These are phyloP conservation scores for Pseudocheirus occidentalis DNA, from an alignment of 2,797 vertebrate genomes.

Conservation along the genomic window DNA sequence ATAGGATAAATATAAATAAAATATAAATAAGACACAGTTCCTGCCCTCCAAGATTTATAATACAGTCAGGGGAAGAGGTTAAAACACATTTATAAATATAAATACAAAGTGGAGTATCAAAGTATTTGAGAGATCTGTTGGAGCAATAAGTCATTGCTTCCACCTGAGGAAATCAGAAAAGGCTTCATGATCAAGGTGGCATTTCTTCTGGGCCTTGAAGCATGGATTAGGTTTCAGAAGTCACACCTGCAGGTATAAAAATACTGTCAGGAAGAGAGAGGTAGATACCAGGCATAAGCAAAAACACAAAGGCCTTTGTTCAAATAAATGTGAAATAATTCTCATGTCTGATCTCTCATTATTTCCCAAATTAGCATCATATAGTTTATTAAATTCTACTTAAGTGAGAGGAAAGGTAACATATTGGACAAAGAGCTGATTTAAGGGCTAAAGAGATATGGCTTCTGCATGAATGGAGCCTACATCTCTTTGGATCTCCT, in stretches of 20 bases:
- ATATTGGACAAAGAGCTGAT: background rate
- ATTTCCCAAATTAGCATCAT: background rate
- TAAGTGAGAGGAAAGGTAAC: background rate
- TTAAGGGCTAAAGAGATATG: background rate
- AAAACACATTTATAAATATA: background rate
- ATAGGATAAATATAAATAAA: background rate
- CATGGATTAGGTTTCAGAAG: background rate
- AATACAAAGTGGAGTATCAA: background rate
- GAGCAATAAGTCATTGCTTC: background rate
- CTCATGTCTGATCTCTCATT: background rate
- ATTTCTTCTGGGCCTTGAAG: background rate
- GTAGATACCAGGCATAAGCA: background rate
- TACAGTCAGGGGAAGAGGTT: background rate
- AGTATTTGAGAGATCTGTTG: background rate
- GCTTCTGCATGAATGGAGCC: too few relatives aligned
- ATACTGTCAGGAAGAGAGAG: background rate
- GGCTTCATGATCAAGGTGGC: background rate
- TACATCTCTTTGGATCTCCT: too few relatives aligned
- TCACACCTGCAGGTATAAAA: background rate
- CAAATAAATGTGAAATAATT: background rate
- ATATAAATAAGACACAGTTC: background rate
- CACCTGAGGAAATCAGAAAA: background rate
- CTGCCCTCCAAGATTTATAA: background rate
- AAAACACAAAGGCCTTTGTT: background rate
- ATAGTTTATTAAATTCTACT: background rate